Base-by-base conservation (phyloP, 23 tunicate species). In the Phallusia fumigata region DNA sequence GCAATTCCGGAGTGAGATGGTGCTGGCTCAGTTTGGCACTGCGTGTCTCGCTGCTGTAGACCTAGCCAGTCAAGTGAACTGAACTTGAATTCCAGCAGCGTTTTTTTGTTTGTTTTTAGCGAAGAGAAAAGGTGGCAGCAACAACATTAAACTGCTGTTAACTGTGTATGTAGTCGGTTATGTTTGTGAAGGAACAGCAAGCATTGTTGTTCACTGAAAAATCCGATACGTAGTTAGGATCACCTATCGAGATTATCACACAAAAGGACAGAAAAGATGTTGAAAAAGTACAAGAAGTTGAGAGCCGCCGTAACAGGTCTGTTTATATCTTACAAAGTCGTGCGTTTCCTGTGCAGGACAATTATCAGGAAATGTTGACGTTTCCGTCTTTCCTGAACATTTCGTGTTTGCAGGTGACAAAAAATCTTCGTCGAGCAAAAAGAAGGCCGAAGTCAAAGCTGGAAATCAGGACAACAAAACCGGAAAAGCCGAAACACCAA, bases 281-380 rank as follows among this genome's bases (percentile, higher is more conserved):
- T 79, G 22, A 79, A 79, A 52, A 84, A 65, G 80, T 84, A 28
- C 32, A 84, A 84, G 53, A 76, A 84, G 53, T 69, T 84, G 11
- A 84, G 76, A 84, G 81, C 88, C 18, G 88, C 88, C 31, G 88
- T 84, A 8, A 74, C 64, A 84, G 88, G 88, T 84, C 18, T 52
- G 33, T 58, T 58, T 40, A 40, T 40, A 40, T 40, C 47, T 5
- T 40, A 3, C 8, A 40, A 40, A 40, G 47, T 10, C 47, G 47
- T 3, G 47, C 47, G 47, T 40, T 40, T 40, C 47, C 47, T 40
- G 47, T 10, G 47, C 5, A 40, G 47, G 10, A 40, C 47, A 40
- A 40, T 3, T 40, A 40, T 5, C 47, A 40, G 47, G 47, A 40
- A 40, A 40, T 40, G 47, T 40, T 40, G 10, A 40, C 47, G 47